Evolutionary conservation across 2,888 invertebrate species (phyloP), one percentile per base, ranked within the genome.

Genomic region (Sclerodermus sp.): DNA sequence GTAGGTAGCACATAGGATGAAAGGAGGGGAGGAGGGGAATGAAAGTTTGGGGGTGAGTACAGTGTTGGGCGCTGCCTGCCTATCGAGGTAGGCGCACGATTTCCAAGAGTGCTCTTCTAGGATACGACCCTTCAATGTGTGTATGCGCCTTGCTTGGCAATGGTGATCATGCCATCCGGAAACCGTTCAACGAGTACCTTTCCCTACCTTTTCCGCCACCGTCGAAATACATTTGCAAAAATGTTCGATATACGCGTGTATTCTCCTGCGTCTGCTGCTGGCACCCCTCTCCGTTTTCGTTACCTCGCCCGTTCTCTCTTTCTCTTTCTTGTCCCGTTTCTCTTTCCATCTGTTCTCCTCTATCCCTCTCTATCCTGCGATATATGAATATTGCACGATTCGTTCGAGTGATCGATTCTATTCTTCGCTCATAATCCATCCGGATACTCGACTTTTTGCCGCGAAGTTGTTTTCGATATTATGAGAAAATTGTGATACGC

Each of bases 41-140:
- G 46, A 40, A 47, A 38, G 29, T 50, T 45, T n/a, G 39, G 10
- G 37, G 52, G 53, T 32, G 50, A 49, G 49, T 45, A 30, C 29
- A 48, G 47, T 48, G 40, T 38, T 17, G 23, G 38, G 40, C 43
- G 45, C 31, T 47, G 49, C 39, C 48, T 54, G 45, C 43, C 49
- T 56, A 49, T 57, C 51, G 49, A 38, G 54, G 23, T 55, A 51
- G 57, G 55, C 58, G 39, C 52, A 55, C 62, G 58, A 64, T 64
- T 60, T 60, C 51, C 58, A 62, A 49, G 57, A 60, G 59, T 56
- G 50, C 58, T 64, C 52, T 56, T 49, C 49, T 42, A 48, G 43
- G 50, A 60, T 55, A 57, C 57, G 49, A 58, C 51, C 49, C 57
- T 55, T 48, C 57, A 62, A 58, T 56, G 57, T 45, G 51, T 55